These are phyloP conservation scores for Colius striatus DNA, from an alignment of 2,113 vertebrate species.

Conservation along the genomic window DNA sequence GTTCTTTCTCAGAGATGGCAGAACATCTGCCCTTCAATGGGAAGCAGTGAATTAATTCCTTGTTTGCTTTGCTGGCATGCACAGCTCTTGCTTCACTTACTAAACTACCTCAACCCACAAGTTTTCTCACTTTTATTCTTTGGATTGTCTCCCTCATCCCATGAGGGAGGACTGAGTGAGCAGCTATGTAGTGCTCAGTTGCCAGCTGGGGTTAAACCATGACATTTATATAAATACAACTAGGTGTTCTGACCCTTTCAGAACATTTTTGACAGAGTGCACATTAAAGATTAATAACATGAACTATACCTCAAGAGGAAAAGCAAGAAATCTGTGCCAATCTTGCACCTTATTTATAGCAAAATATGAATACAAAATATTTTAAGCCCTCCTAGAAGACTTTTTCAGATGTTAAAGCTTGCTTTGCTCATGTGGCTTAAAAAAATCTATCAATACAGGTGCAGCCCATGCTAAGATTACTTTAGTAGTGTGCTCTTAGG, in stretches of 20 bases:
- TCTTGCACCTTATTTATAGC: background rate
- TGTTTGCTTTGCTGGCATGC: too few species aligned
- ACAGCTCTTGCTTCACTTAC: too few species aligned
- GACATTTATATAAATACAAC: background rate
- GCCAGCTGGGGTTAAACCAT: too few species aligned
- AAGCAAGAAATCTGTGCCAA: background rate
- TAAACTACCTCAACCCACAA: too few species aligned
- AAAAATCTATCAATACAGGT: background rate
- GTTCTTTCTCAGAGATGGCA: too few species aligned
- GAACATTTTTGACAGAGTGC: background rate
- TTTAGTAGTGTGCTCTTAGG: background rate
- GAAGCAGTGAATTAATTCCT: too few species aligned
- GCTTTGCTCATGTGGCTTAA: background rate
- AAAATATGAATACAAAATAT: background rate
- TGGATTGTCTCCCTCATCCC: too few species aligned
- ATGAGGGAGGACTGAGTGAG: too few species aligned
- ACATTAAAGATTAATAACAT: background rate
- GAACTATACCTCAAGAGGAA: background rate
- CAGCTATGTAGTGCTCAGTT: too few species aligned
- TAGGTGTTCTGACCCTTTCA: background rate
- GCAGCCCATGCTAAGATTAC: background rate
- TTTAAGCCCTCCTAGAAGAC: background rate
- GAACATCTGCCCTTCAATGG: too few species aligned
- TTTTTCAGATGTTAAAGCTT: background rate
- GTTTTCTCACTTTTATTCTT: too few species aligned